Percentiles rank a stretch among this genome's conserved stretches.
Conservation (phyloP, 1,140 invertebrate genomes). For the Plectrocnemia conspersa region DNA sequence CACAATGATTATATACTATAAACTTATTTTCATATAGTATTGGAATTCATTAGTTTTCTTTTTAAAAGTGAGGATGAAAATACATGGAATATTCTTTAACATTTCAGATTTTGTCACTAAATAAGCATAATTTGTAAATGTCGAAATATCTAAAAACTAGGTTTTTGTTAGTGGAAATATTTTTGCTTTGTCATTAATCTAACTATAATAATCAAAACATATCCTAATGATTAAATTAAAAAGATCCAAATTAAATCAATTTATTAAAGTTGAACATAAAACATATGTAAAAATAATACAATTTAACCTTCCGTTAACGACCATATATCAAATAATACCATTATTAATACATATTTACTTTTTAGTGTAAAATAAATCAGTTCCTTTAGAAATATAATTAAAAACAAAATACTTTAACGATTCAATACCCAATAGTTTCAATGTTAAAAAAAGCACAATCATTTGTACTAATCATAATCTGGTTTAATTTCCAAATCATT, state of each 20-base stretch:
- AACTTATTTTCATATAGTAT: too few species aligned
- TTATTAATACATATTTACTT: neutral
- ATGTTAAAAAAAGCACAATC: neutral
- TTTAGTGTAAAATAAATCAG: too few species aligned
- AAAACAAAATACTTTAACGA: neutral
- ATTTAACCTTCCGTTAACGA: neutral
- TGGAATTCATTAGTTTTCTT: too few species aligned
- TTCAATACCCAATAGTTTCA: neutral
- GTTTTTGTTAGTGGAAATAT: neutral
- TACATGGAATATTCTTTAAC: neutral
- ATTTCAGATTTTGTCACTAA: too few species aligned
- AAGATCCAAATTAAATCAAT: neutral
- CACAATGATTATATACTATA: too few species aligned
- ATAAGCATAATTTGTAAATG: too few species aligned
- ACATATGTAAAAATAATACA: neutral
- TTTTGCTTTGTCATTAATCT: neutral
- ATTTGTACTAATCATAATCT: neutral
- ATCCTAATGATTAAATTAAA: neutral
- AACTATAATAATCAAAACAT: neutral
- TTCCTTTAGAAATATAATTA: too few species aligned
- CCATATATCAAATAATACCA: neutral
- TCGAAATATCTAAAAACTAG: neutral
- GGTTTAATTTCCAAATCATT: constrained; percentile 11
- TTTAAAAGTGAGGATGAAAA: neutral
- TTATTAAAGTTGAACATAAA: neutral